Evolutionary conservation across 2,888 invertebrate genomes (phyloP).

Genomic region (Xanthia togata): DNA sequence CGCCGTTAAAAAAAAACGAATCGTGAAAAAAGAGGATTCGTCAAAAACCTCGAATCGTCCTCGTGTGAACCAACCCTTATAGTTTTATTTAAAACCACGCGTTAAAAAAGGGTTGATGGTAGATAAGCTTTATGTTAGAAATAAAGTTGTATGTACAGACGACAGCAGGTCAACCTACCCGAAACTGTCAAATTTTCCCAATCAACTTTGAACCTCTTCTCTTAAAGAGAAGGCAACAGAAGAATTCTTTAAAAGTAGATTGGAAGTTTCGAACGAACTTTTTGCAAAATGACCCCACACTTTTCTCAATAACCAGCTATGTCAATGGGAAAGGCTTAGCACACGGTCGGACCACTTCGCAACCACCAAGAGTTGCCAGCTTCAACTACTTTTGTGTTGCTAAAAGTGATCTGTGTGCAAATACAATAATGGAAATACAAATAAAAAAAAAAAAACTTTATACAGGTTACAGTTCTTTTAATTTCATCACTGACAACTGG

Average conservation of each 20-base stretch:
- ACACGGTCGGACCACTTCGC: not conserved
- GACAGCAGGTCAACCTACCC: no score
- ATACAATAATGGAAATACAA: not conserved
- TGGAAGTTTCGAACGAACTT: not conserved
- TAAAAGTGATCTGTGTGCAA: not conserved
- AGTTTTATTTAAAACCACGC: not conserved
- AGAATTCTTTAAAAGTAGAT: not conserved
- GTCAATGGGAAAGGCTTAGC: no score
- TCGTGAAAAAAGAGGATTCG: no score
- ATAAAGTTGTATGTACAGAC: no score
- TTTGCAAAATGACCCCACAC: no score
- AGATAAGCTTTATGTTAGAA: not conserved
- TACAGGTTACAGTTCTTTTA: conserved; percentile 60
- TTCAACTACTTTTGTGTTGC: not conserved
- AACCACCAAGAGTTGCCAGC: not conserved
- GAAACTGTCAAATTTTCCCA: no score
- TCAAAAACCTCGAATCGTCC: no score
- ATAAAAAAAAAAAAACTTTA: not conserved
- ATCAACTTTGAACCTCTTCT: no score
- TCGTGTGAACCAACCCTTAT: no score
- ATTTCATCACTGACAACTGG: conserved; percentile 63
- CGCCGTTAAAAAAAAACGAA: no score
- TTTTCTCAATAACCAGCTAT: no score
- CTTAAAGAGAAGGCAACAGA: no score
- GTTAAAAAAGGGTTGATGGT: not conserved